Evolutionary conservation across 1,140 invertebrate species (phyloP), one percentile per base, ranked within the genome.

Genomic region (Papilio aristodemus): DNA sequence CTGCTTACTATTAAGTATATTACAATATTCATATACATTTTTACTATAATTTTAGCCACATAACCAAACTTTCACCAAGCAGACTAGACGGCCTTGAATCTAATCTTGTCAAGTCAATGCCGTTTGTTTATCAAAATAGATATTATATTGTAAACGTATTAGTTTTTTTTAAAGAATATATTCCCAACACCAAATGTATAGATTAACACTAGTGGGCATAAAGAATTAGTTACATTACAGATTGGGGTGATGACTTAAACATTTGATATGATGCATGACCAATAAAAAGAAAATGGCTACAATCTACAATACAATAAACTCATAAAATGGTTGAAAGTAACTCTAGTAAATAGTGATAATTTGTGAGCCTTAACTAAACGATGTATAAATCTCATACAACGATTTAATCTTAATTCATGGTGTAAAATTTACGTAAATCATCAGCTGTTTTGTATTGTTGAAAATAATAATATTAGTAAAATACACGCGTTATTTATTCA

Each of bases 31-130:
- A 71, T 54, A 39, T 3, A 43, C 54, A 41, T 68, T 46, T 50
- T 58, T 66, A 59, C 39, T 71, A 6, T 27, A 13, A 70, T 46
- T 57, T 68, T 71, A 74, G 71, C 72, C 71, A 76, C 77, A 84
- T 90, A 90, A 90, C 88, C 88, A 79, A 85, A 89, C 86, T 86
- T 90, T 89, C 81, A 78, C 75, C 73, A 75, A 73, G 72, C 77
- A 80, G 74, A 79, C 83, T 77, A 88, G 84, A 85, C 85, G 88
- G 82, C 88, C 88, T 90, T 90, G 88, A 87, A 78, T 88, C 86
- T 90, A 90, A 90, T 90, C 86, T 89, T 85, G 87, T 85, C 81
- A 86, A 86, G 83, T 87, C 86, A 90, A 86, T 88, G 86, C 85
- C 84, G 77, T 84, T 83, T 83, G 80, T 81, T 87, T 85, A 85